A percentile compares a stretch with the other conserved stretches of the same genome.
These are phyloP conservation scores for Drosophila nasuta DNA, from an alignment of 1,140 invertebrate species.

Conservation along the genomic window DNA sequence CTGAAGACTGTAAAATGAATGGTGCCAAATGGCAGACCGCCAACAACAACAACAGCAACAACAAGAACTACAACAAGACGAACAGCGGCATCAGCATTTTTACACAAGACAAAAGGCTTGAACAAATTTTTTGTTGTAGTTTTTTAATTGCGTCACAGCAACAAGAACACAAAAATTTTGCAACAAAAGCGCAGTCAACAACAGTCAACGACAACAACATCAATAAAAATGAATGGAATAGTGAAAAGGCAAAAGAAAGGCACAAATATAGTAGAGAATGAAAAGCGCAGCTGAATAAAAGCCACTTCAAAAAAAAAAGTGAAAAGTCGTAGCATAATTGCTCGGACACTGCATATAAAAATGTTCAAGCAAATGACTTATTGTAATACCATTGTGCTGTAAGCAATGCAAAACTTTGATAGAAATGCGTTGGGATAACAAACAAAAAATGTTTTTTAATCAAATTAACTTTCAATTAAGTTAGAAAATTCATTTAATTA, in stretches of 20 bases:
- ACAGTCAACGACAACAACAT: not conserved
- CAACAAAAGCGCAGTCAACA: not conserved
- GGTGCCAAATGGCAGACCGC: constrained; percentile 23
- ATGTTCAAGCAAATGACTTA: no score
- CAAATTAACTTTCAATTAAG: no score
- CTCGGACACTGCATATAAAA: no score
- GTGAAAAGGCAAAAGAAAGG: not conserved
- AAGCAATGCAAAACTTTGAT: no score
- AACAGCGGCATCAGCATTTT: not conserved
- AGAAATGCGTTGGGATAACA: no score
- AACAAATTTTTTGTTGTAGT: constrained; percentile 9
- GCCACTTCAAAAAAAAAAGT: no score
- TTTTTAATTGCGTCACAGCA: constrained; percentile 35
- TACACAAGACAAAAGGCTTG: constrained; percentile 10
- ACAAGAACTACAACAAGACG: not conserved
- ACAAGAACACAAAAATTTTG: not conserved
- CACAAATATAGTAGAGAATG: not conserved
- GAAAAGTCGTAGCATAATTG: no score
- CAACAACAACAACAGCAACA: constrained; percentile 1
- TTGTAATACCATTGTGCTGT: no score
- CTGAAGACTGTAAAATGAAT: no score
- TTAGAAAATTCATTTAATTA: no score
- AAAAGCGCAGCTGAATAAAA: not conserved
- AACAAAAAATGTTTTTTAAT: no score
- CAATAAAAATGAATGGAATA: constrained; percentile 2